Percentiles rank a stretch among this genome's conserved stretches.
phyloP scores from a whole-genome alignment of 1,140 invertebrate genomes.

The Brachystomella parvula region DNA sequence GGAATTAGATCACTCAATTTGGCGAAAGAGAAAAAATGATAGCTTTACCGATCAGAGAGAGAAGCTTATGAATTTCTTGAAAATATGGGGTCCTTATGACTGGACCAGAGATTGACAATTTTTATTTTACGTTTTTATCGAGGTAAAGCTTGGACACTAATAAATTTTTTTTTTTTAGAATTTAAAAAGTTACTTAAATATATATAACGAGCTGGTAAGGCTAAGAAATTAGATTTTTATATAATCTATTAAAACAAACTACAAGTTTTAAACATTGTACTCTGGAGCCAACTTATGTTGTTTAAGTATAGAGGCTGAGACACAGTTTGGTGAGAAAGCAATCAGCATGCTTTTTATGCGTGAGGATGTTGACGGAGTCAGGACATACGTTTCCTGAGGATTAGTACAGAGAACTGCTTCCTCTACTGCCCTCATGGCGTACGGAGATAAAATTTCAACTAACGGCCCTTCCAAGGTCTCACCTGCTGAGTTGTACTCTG shows the following conservation, averaged over 20 bases:
- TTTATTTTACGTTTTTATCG: background rate
- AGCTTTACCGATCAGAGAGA: conserved; percentile 59
- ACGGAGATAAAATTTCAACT: conserved; percentile 33
- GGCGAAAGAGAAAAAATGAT: conserved; percentile 71
- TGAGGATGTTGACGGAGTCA: conserved; percentile 33
- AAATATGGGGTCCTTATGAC: conserved; percentile 58
- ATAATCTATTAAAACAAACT: background rate
- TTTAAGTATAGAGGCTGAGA: conserved; percentile 30
- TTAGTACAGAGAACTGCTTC: conserved; percentile 27
- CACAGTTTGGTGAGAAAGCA: conserved; percentile 34
- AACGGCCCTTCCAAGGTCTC: conserved; percentile 14
- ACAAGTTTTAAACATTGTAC: background rate
- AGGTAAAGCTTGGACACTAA: background rate
- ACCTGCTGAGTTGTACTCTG: conserved; percentile 9
- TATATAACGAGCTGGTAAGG: background rate
- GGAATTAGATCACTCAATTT: conserved; percentile 71
- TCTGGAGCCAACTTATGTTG: conserved; percentile 21
- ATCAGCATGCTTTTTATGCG: conserved; percentile 36
- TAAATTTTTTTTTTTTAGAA: background rate
- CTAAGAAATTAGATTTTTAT: background rate
- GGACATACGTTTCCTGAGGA: conserved; percentile 30
- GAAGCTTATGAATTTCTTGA: conserved; percentile 58
- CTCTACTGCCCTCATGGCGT: conserved; percentile 35
- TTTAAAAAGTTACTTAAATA: background rate
- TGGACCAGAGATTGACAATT: conserved; percentile 37